phyloP scores from a whole-genome alignment of 2,888 invertebrate genomes.

The Himalopsyche japonica region DNA sequence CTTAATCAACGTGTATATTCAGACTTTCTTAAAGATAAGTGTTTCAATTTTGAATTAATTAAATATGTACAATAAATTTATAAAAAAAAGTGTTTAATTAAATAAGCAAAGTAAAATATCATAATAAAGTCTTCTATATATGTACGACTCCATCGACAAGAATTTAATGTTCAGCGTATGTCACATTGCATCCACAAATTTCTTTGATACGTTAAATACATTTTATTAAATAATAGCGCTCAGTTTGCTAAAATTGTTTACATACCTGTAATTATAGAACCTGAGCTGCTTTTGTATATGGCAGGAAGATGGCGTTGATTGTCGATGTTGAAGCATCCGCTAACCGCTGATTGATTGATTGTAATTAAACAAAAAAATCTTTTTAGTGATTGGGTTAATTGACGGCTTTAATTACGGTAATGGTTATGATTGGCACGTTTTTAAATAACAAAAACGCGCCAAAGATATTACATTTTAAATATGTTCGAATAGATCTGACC shows the following conservation, averaged over 20 bases:
- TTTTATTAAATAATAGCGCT: neutral
- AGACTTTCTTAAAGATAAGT: no score
- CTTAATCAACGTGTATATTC: no score
- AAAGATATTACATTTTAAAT: neutral
- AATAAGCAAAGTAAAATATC: no score
- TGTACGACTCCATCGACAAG: no score
- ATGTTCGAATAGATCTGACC: neutral
- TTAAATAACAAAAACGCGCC: neutral
- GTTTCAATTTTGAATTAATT: no score
- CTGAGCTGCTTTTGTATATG: neutral
- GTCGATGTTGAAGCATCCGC: neutral
- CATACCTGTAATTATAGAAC: neutral
- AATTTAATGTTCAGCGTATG: no score
- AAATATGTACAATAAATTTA: no score
- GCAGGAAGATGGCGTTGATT: neutral
- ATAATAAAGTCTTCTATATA: no score
- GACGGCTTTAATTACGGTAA: neutral
- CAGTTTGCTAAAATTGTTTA: neutral
- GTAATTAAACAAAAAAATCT: neutral
- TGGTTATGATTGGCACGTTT: neutral
- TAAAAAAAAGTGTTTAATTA: no score
- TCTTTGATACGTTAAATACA: no score
- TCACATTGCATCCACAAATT: no score
- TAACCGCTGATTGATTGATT: constrained; percentile 1
- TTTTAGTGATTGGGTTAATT: neutral